Percentiles rank a stretch among this genome's conserved stretches.
These are phyloP conservation scores for Helleia helle DNA, from an alignment of 2,888 invertebrate species.

Conservation along the genomic window DNA sequence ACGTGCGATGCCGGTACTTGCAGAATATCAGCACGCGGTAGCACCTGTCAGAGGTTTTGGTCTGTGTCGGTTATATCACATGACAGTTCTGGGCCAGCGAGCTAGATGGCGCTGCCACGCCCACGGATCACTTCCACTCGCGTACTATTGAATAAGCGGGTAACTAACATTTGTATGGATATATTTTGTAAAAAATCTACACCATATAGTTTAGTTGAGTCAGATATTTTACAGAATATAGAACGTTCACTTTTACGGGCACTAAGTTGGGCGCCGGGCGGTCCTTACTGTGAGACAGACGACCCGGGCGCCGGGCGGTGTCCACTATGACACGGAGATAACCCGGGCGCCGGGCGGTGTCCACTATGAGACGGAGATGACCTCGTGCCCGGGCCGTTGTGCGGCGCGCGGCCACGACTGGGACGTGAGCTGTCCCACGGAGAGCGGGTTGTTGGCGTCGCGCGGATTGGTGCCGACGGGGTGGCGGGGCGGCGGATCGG, in stretches of 20 bases:
- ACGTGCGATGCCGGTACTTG: conserved; percentile 29
- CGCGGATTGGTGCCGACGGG: conserved; percentile 94
- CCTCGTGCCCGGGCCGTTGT: conserved; percentile 54
- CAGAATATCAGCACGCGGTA: conserved; percentile 33
- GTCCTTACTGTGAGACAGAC: conserved; percentile 17
- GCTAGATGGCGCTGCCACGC: conserved; percentile 37
- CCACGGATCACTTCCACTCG: not conserved
- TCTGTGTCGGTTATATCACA: conserved; percentile 28
- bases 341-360: not conserved
- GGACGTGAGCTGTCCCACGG: conserved; percentile 91
- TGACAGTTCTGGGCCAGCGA: conserved; percentile 34
- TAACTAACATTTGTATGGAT: not conserved
- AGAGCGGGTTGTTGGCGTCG: conserved; percentile 93
- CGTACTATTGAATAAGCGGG: not conserved
- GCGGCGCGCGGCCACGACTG: conserved; percentile 69
- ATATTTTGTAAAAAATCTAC: not conserved
- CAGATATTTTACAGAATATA: not conserved
- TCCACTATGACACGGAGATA: conserved; percentile 26
- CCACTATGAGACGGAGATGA: conserved; percentile 68
- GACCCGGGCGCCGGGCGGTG: conserved; percentile 22
- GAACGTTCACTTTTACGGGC: not conserved
- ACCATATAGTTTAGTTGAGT: not conserved
- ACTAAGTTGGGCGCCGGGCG: conserved; percentile 18
- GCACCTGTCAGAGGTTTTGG: conserved; percentile 38
- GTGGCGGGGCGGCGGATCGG: conserved; percentile 79